Evolutionary conservation across 2,888 invertebrate genomes (phyloP).

Genomic region (Nemurella pictetii): DNA sequence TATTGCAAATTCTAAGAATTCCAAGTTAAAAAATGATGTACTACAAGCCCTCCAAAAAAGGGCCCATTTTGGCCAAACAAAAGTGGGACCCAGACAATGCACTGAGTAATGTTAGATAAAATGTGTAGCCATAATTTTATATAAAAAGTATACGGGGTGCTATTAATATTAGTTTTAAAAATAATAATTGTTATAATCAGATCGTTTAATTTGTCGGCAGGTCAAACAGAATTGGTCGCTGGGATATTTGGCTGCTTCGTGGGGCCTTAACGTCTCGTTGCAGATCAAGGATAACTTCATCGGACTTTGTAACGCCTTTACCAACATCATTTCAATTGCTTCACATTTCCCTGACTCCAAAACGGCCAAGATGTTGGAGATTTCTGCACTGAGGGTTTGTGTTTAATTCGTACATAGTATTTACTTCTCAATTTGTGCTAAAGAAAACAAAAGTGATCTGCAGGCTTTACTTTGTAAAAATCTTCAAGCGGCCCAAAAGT

Average conservation of each 20-base stretch:
- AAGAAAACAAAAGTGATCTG: too few species aligned
- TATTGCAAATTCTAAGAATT: too few species aligned
- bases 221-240: conserved; percentile 51
- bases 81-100: too few species aligned
- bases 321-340: conserved; percentile 55
- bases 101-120: background rate
- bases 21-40: too few species aligned
- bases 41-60: too few species aligned
- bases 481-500: conserved; percentile 11
- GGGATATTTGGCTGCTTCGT: conserved; percentile 61
- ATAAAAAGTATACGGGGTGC: background rate
- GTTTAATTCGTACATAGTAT: background rate
- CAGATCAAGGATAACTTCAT: conserved; percentile 58
- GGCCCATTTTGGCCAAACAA: too few species aligned
- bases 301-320: conserved; percentile 58
- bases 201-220: background rate
- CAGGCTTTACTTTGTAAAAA: too few species aligned
- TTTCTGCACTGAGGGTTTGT: conserved; percentile 43
- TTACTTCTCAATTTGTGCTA: too few species aligned
- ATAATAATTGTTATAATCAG: background rate
- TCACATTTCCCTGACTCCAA: conserved; percentile 46
- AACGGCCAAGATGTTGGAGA: conserved; percentile 41
- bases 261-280: conserved; percentile 59
- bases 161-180: background rate
- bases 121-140: background rate